Evolutionary conservation across 2,888 invertebrate genomes (phyloP), one percentile per base, ranked within the genome.

Genomic region (Acrobasis suavella): DNA sequence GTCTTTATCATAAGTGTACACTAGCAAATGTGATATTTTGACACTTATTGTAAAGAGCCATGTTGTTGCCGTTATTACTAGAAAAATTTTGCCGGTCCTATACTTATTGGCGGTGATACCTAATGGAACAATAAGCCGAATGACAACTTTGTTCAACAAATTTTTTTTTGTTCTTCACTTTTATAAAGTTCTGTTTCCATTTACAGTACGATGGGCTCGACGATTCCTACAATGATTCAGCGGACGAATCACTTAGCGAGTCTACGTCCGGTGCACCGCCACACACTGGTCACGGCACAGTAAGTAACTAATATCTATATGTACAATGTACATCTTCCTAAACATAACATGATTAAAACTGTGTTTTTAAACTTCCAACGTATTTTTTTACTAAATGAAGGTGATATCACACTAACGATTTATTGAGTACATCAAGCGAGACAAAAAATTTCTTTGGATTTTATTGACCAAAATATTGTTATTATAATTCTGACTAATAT

Each of bases 161-260:
- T 32, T 5, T 7, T 32, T 32, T 32, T 6, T 32, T 32, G 32
- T 32, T 32, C 2, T 32, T 22, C 22, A 22, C 2, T 22, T 22
- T 22, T 22, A 56, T 16, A 62, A 52, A 54, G 14, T 37, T 52
- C 58, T 56, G 50, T 63, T 64, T 68, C 70, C 15, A n/a, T 70
- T 80, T 82, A 64, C 90, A 96, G 93, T 96, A 96, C 81, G 96
- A 96, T 75, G 96, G 96, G 42, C 90, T 96, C 68, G 96, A 96
- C 78, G 96, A 96, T 79, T 96, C 96, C 66, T 95, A 95, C 78
- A 94, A 92, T 70, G 92, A 93, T 73, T 92, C 93, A 0, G 92
- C 92, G 2, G 93, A 93, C 69, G 94, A 93, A 76, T 93, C 93
- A 46, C 85, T 92, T 63, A 93, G 93, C 69, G 94, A 93, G 80